Percentiles rank a stretch among this genome's conserved stretches.
These are phyloP conservation scores for Botrylloides violaceus DNA, from an alignment of 23 tunicate genomes.

Conservation along the genomic window DNA sequence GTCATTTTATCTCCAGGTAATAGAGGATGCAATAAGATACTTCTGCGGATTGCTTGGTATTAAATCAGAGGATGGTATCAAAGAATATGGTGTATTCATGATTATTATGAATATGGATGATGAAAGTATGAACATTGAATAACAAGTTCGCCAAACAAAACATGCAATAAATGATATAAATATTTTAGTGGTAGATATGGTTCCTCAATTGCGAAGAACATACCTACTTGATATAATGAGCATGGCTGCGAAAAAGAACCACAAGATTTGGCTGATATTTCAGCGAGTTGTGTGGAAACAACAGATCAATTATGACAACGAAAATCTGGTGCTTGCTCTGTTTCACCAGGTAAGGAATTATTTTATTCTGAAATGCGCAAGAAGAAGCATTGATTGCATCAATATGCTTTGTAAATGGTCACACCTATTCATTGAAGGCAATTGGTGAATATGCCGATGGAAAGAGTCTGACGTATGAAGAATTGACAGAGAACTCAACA, in stretches of 20 bases:
- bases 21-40: background rate
- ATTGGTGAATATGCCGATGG: constrained; percentile 22
- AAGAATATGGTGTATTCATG: constrained; percentile 19
- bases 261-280: background rate
- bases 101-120: constrained; percentile 1
- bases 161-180: background rate
- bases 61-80: background rate
- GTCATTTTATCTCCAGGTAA: constrained; percentile 8
- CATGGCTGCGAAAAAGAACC: background rate
- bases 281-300: constrained; percentile 24
- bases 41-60: constrained; percentile 1
- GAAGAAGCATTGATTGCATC: too few relatives aligned
- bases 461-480: constrained; percentile 1
- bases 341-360: constrained; percentile 7
- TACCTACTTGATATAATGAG: constrained; percentile 12
- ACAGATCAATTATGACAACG: constrained; percentile 16
- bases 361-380: too few relatives aligned
- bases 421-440: too few relatives aligned
- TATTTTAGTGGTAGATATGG: background rate
- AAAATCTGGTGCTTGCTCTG: constrained; percentile 1
- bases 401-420: too few relatives aligned
- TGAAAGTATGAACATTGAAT: background rate
- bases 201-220: background rate
- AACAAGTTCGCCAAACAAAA: background rate
- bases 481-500: constrained; percentile 10